Evolutionary conservation across 1,140 invertebrate species (phyloP).

Genomic region (Meloidogyne floridensis): DNA sequence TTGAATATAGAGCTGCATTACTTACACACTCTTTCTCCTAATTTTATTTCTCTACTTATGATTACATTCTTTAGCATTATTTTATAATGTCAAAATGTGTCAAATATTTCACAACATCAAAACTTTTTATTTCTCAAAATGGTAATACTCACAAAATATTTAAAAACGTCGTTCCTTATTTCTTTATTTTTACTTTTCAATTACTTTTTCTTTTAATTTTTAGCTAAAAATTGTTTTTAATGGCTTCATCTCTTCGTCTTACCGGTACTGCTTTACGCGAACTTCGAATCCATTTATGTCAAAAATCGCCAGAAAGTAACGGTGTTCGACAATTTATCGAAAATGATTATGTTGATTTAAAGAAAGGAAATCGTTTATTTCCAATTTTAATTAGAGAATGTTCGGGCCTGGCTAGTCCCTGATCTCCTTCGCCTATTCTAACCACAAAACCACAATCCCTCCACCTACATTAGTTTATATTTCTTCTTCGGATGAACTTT

Average conservation of each 20-base stretch:
- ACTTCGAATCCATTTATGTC: constrained; percentile 81
- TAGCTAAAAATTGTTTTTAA: constrained; percentile 13
- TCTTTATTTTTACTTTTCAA: not conserved
- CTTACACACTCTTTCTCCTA: too few species aligned
- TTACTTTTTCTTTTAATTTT: not conserved
- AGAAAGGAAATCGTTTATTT: constrained; percentile 82
- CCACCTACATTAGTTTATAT: too few species aligned
- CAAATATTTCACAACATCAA: too few species aligned
- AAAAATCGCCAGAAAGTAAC: constrained; percentile 77
- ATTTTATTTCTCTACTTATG: too few species aligned
- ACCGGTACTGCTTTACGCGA: constrained; percentile 69
- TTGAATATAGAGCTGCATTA: too few species aligned
- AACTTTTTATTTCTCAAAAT: too few species aligned
- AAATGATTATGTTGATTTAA: constrained; percentile 82
- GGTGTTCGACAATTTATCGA: constrained; percentile 86
- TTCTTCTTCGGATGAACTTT: too few species aligned
- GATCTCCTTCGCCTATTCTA: not conserved
- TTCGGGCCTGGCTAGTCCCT: constrained; percentile 77
- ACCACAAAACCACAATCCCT: too few species aligned
- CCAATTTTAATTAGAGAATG: constrained; percentile 91
- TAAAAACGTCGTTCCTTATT: too few species aligned
- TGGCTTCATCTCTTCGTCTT: constrained; percentile 52
- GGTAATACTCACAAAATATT: too few species aligned
- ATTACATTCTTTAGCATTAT: too few species aligned
- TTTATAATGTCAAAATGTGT: too few species aligned